Conservation (phyloP, 2,113 vertebrate genomes). For the Elephantulus edwardii region DNA sequence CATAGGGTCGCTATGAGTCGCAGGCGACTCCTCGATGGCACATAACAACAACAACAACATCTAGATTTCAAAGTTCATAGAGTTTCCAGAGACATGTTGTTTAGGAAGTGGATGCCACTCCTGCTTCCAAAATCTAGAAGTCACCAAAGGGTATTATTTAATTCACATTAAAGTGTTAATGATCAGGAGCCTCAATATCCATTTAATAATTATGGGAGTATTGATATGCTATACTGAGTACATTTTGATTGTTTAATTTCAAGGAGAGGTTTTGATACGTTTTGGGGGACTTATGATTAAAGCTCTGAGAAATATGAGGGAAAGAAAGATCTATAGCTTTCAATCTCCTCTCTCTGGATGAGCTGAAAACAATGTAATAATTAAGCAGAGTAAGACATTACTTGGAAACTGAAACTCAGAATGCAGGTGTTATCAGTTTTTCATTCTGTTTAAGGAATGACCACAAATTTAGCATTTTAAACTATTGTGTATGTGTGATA, state of each 20-base stretch:
- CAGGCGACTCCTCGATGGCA: too few species aligned
- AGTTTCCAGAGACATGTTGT: too few species aligned
- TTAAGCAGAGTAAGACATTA: background rate
- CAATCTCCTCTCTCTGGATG: background rate
- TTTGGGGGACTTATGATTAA: background rate
- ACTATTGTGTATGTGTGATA: background rate
- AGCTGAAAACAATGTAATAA: background rate
- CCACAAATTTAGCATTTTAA: background rate
- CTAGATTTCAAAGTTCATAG: too few species aligned
- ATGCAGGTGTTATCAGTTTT: background rate
- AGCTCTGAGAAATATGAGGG: background rate
- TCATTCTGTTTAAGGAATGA: background rate
- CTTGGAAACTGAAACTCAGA: background rate
- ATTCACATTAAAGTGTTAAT: constrained; percentile 3
- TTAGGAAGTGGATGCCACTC: too few species aligned
- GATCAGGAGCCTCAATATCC: background rate
- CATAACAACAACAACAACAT: too few species aligned
- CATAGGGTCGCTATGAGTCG: too few species aligned
- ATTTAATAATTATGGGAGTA: background rate
- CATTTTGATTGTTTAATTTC: background rate
- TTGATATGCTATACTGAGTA: background rate
- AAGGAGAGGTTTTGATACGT: background rate
- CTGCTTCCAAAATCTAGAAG: too few species aligned
- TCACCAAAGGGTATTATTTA: background rate
- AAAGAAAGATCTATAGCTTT: background rate